phyloP scores from a whole-genome alignment of 2,113 vertebrate genomes.

The Electrona antarctica region DNA sequence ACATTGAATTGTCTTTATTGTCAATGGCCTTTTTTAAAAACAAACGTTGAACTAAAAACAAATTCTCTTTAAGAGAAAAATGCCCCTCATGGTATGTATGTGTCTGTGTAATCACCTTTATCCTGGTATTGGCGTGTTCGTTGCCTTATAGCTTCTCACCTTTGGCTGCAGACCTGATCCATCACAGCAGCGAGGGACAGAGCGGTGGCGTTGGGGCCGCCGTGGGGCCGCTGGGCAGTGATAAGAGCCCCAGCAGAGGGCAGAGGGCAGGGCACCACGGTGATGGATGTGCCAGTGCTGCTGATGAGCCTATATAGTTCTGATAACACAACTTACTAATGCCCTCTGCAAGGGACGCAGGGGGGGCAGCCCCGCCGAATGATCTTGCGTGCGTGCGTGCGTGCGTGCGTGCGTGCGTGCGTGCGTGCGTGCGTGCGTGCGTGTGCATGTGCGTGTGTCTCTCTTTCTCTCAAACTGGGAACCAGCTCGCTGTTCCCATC shows the following conservation, averaged over 20 bases:
- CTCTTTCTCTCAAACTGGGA: neutral
- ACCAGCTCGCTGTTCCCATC: too few relatives aligned
- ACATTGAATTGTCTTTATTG: too few relatives aligned
- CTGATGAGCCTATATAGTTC: neutral
- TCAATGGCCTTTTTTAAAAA: too few relatives aligned
- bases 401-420: neutral
- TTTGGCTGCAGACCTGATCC: conserved; percentile 34
- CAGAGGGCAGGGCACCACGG: neutral
- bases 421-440: neutral
- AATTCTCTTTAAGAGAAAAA: too few relatives aligned
- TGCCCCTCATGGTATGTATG: too few relatives aligned
- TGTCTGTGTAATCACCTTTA: too few relatives aligned
- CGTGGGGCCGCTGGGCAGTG: too few relatives aligned
- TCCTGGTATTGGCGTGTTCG: too few relatives aligned
- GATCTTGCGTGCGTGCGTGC: neutral
- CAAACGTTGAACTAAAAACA: too few relatives aligned
- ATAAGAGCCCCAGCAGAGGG: neutral
- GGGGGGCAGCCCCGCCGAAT: neutral
- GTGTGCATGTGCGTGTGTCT: neutral
- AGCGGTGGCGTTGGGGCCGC: neutral
- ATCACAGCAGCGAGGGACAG: conserved; percentile 36
- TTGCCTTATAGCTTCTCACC: conserved; percentile 31
- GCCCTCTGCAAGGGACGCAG: neutral
- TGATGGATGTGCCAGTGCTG: neutral
- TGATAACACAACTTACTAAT: neutral